Base-by-base conservation (phyloP, 2,113 vertebrate genomes). In the Atherinomorus stipes region DNA sequence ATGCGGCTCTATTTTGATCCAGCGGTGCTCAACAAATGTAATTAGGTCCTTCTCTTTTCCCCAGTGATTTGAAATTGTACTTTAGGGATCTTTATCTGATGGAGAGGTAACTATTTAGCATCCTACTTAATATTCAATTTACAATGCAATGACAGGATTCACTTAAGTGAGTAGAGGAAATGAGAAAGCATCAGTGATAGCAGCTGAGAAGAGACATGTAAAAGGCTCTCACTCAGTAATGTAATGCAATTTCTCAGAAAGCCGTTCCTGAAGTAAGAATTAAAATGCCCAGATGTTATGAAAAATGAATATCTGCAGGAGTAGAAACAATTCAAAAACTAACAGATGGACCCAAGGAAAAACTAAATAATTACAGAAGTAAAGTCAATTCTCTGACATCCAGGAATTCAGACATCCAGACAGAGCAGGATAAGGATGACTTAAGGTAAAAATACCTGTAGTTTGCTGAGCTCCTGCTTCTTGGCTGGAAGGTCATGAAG, bases 401-500 rank as follows among this genome's bases (percentile, higher is more conserved):
- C 44, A 15, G 44, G 9, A 64, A 42, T 18, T 26, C 23, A 44
- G 21, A 53, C 22, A 31, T 19, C 31, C 7, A 50, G 19, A 25
- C 18, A 19, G 57, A 18, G 12, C 4, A 13, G 18, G 60, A 31
- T 38, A 8, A 53, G 2, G 38, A 28, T 23, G 19, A 7, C 25
- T 11, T 0, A 18, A 11, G 21, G 16, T 37, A 54, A 73, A 61
- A 59, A 22, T 91, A 99, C 98, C 98, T 99, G 96, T n/a, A 99
- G 91, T 74, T 97, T 98, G 70, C 95, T 94, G 57, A 98, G 97
- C 58, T 99, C 97, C 72, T 95, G 93, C 73, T 90, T 96, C 91
- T 99, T 99, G 22, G 96, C 94, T 0, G 96, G 92, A 45, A 99
- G 94, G 71, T 99, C 97, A 0, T 96, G 95, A 2, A 99, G 95